phyloP scores from a whole-genome alignment of 2,113 vertebrate genomes.

The Burhinus bistriatus region DNA sequence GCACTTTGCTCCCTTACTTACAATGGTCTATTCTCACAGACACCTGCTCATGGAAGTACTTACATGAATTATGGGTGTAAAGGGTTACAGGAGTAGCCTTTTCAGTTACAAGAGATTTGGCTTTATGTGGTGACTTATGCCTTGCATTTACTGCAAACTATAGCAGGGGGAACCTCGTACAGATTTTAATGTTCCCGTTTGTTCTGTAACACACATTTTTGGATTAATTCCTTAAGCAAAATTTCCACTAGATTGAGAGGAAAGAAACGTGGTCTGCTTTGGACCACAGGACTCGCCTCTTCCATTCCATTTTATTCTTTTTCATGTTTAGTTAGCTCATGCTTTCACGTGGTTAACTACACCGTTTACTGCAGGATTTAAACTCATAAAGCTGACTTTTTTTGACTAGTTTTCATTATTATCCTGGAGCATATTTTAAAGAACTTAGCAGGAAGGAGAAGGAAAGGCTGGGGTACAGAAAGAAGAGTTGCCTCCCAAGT shows the following conservation, averaged over 20 bases:
- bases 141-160: neutral
- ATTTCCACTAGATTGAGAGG: conserved; percentile 47
- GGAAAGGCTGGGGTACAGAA: neutral
- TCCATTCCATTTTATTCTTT: neutral
- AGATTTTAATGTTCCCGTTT: conserved; percentile 17
- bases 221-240: conserved; percentile 47
- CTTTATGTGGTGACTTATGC: neutral
- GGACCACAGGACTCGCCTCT: conserved; percentile 31
- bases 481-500: neutral
- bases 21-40: neutral
- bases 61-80: neutral
- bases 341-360: conserved; percentile 3
- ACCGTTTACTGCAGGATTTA: neutral
- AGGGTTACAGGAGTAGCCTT: neutral
- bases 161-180: neutral
- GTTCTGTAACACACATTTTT: conserved; percentile 39
- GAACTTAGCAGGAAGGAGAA: conserved; percentile 11
- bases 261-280: conserved; percentile 29
- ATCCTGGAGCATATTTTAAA: neutral
- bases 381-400: neutral
- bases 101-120: neutral
- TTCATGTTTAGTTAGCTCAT: conserved; percentile 14
- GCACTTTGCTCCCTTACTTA: neutral
- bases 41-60: neutral
- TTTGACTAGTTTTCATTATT: conserved; percentile 3